Conservation (phyloP, 2,888 invertebrate genomes). For the Phyto melanocephala region DNA sequence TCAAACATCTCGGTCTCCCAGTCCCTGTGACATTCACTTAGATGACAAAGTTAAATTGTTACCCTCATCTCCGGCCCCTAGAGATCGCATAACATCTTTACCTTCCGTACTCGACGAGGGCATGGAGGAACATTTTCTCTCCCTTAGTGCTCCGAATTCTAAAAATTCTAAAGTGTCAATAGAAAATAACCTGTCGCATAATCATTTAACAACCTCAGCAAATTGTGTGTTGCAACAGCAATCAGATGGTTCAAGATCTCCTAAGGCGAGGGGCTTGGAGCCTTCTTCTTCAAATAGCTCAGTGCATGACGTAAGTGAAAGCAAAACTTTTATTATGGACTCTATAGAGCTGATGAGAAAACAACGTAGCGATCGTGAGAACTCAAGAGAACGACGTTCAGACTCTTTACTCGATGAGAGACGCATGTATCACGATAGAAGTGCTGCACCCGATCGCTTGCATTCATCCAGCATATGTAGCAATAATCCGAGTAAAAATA, state of each 20-base stretch:
- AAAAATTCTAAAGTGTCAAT: not conserved
- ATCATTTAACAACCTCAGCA: conserved; percentile 10
- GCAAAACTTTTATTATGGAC: conserved; percentile 68
- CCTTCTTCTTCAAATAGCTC: conserved; percentile 36
- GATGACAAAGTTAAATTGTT: conserved; percentile 49
- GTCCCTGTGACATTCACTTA: conserved; percentile 26
- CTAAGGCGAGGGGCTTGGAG: conserved; percentile 2
- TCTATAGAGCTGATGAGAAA: conserved; percentile 73
- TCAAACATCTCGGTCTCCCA: conserved; percentile 33
- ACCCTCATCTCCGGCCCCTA: conserved; percentile 65
- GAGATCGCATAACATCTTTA: conserved; percentile 69
- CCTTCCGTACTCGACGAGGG: conserved; percentile 70
- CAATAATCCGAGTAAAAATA: conserved; percentile 67
- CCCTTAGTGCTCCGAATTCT: not conserved
- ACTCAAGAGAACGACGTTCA: conserved; percentile 67
- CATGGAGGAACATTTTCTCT: conserved; percentile 69
- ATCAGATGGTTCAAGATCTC: conserved; percentile 44
- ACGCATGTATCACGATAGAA: conserved; percentile 68
- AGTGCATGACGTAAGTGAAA: conserved; percentile 24
- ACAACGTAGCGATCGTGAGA: conserved; percentile 68
- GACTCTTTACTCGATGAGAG: conserved; percentile 68
- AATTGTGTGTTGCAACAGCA: conserved; percentile 52
- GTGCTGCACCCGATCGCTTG: conserved; percentile 73
- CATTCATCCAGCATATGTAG: conserved; percentile 73
- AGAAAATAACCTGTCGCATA: not conserved